phyloP scores from a whole-genome alignment of 2,113 vertebrate genomes.

The Rana temporaria region DNA sequence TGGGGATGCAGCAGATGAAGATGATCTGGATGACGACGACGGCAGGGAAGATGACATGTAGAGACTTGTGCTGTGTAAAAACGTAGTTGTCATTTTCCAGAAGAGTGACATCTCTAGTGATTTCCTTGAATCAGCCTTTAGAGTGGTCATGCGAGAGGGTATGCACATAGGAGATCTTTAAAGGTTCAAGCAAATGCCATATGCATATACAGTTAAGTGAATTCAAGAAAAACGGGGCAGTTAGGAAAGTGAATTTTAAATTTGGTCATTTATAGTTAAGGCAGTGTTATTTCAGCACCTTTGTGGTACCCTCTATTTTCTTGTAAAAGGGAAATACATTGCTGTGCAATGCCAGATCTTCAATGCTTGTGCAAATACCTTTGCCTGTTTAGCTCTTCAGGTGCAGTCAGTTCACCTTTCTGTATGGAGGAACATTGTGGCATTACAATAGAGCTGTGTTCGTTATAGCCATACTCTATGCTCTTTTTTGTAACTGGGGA shows the following conservation, averaged over 20 bases:
- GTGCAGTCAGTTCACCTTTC: not conserved
- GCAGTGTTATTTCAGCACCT: constrained; percentile 45
- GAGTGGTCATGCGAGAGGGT: constrained; percentile 56
- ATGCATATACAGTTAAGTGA: not conserved
- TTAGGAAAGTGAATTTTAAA: constrained; percentile 29
- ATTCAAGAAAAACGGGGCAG: too few species aligned
- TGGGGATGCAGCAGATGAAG: constrained; percentile 63
- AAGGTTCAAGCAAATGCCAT: constrained; percentile 63
- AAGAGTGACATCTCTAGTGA: constrained; percentile 27
- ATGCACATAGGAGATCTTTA: constrained; percentile 58
- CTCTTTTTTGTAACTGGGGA: not conserved
- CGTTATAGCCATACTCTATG: constrained; percentile 1
- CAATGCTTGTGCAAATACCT: constrained; percentile 3
- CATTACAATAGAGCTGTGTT: not conserved
- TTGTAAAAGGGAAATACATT: constrained; percentile 24
- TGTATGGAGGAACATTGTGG: not conserved
- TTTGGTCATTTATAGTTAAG: constrained; percentile 57
- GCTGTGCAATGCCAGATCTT: constrained; percentile 29
- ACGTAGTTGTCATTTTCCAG: constrained; percentile 13
- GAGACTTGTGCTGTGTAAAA: constrained; percentile 13
- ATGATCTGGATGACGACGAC: constrained; percentile 59
- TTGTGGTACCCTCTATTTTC: constrained; percentile 55
- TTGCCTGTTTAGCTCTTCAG: constrained; percentile 3
- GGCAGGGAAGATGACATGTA: constrained; percentile 62
- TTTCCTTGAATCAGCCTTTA: constrained; percentile 30